These are phyloP conservation scores for Torymus auratus DNA, from an alignment of 2,888 invertebrate genomes.

Conservation along the genomic window DNA sequence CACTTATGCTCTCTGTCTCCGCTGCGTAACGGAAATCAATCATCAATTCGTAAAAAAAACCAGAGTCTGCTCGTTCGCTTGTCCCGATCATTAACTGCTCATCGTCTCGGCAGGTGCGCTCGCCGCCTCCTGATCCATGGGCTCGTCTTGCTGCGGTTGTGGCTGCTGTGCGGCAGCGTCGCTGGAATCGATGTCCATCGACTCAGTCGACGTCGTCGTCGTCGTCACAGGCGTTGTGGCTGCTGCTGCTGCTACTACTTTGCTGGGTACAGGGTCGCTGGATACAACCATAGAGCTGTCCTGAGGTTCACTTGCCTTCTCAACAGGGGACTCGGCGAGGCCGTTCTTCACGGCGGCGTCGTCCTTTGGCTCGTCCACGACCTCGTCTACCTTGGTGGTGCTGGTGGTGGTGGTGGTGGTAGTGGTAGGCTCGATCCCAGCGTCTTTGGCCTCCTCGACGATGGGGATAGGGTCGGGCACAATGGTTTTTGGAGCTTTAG, in stretches of 20 bases:
- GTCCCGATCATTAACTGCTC: constrained; percentile 69
- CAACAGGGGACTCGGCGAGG: too few species aligned
- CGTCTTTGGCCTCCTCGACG: constrained; percentile 69
- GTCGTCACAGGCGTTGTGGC: too few species aligned
- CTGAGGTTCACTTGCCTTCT: constrained; percentile 58
- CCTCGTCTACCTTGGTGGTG: too few species aligned
- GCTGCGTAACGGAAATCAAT: constrained; percentile 51
- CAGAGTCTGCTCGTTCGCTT: constrained; percentile 42
- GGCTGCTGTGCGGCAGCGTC: constrained; percentile 60
- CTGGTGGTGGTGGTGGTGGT: too few species aligned
- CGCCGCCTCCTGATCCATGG: constrained; percentile 72
- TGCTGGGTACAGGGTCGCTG: constrained; percentile 44
- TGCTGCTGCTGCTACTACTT: constrained; percentile 56
- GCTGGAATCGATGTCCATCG: constrained; percentile 72
- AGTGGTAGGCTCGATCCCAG: neutral
- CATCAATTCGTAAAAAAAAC: constrained; percentile 56
- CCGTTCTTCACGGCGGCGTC: too few species aligned
- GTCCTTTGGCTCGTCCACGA: too few species aligned
- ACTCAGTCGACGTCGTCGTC: constrained; percentile 59
- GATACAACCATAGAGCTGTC: constrained; percentile 57
- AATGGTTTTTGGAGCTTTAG: constrained; percentile 63
- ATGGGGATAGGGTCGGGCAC: constrained; percentile 71
- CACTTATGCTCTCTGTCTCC: constrained; percentile 33
- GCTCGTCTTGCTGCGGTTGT: constrained; percentile 67
- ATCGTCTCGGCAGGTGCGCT: constrained; percentile 62